phyloP scores from a whole-genome alignment of 1,140 invertebrate genomes.

The Aphis craccivora region DNA sequence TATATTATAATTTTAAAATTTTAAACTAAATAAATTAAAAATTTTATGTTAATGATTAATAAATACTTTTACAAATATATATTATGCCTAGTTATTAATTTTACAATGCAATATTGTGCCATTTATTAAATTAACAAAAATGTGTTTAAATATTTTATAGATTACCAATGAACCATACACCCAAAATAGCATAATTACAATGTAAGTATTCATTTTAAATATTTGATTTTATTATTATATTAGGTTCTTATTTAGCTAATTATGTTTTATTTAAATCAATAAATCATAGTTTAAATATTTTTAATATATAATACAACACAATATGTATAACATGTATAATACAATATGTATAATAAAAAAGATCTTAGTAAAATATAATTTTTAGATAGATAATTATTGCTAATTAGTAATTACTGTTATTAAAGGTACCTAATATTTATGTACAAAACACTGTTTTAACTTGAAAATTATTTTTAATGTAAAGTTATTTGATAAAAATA shows the following conservation, averaged over 20 bases:
- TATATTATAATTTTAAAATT: not conserved
- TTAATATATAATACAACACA: not conserved
- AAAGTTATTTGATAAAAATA: too few species aligned
- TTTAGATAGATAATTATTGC: too few species aligned
- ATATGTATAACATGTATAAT: too few species aligned
- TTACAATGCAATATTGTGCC: not conserved
- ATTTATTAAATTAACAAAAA: constrained; percentile 1
- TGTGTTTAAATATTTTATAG: constrained; percentile 42
- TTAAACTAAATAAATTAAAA: not conserved
- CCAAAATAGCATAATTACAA: constrained; percentile 61
- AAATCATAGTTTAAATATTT: not conserved
- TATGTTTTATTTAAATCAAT: not conserved
- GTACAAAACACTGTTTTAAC: too few species aligned
- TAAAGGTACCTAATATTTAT: too few species aligned
- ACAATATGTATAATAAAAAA: too few species aligned
- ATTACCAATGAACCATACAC: constrained; percentile 56
- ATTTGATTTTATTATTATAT: not conserved
- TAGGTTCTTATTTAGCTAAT: not conserved
- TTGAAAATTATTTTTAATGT: too few species aligned
- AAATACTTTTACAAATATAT: not conserved
- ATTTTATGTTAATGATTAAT: not conserved
- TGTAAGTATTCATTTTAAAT: constrained; percentile 59
- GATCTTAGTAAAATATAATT: too few species aligned
- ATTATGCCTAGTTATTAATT: not conserved
- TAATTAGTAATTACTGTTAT: too few species aligned